Conservation (phyloP, 2,113 vertebrate genomes). For the Lutjanus erythropterus region DNA sequence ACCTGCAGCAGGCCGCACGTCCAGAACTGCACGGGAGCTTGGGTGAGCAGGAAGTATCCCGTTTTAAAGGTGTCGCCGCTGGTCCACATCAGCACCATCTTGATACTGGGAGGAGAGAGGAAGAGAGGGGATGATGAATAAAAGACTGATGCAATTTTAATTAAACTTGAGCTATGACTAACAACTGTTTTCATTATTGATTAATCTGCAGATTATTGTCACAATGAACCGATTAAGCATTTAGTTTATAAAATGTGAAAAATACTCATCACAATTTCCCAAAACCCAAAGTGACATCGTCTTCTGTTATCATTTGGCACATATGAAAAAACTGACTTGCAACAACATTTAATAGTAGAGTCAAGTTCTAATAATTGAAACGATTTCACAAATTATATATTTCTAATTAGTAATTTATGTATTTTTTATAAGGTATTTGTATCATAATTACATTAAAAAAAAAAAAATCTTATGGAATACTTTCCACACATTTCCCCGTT, state of each 20-base stretch:
- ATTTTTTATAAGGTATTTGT: too few relatives aligned
- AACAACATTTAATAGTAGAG: background rate
- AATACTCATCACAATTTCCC: too few relatives aligned
- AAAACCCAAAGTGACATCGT: too few relatives aligned
- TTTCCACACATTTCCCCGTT: background rate
- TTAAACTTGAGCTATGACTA: too few relatives aligned
- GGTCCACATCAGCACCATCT: slow-evolving; percentile 99
- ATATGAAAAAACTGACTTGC: too few relatives aligned
- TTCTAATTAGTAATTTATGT: background rate
- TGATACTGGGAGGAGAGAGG: slow-evolving; percentile 85
- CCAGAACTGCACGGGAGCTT: slow-evolving; percentile 96
- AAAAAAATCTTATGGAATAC: background rate
- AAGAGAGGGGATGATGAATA: background rate
- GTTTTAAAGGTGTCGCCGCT: slow-evolving; percentile 98
- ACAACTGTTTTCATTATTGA: too few relatives aligned
- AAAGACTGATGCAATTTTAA: background rate
- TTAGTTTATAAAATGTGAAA: too few relatives aligned
- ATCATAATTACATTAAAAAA: too few relatives aligned
- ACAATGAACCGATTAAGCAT: too few relatives aligned
- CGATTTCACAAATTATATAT: background rate
- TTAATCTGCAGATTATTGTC: too few relatives aligned
- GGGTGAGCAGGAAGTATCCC: slow-evolving; percentile 94
- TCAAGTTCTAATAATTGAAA: background rate
- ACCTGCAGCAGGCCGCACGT: slow-evolving; percentile 96
- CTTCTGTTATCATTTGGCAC: too few relatives aligned